Evolutionary conservation across 1,140 invertebrate species (phyloP), one percentile per base, ranked within the genome.

Genomic region (Orchesella cincta): DNA sequence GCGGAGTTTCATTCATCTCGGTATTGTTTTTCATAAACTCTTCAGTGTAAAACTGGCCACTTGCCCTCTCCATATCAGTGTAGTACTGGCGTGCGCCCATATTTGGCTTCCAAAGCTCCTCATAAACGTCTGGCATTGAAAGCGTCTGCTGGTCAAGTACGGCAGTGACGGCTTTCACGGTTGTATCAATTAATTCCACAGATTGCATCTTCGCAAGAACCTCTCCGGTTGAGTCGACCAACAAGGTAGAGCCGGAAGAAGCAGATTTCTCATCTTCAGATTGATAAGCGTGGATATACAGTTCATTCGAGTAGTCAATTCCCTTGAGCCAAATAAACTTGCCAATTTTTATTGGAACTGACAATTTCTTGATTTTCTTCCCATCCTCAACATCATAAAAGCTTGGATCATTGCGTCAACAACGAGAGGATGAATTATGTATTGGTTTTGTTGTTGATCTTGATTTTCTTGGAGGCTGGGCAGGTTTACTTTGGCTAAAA

Each of bases 391-490:
- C 12, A 36, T 1, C 36, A 77, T 76, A 54, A 76, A 71, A 16
- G 79, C 64, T 35, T 80, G 79, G 33, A 80, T 74, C 52, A 77
- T 77, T 0, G 76, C 79, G 34, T 80, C 79, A 18, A 80, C n/a
- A 20, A 78, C 51, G 1, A 80, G 46, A 1, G 79, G 79, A 46
- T 80, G 79, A 0, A 67, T 35, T 2, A 76, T 72, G 52, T 77
- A 80, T 0, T 76, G 31, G 26, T 26, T 0, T 1, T 67, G 14
- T 29, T 70, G 46, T 26, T 39, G 64, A 16, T 67, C 76, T 1
- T 73, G 76, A n/a, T 75, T 16, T n/a, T n/a, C n/a, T n/a, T n/a
- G n/a, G n/a, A n/a, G n/a, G n/a, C n/a, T n/a, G 3, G 79, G 79
- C 29, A 74, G 12, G 16, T 57, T 64, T 5, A 80, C 74, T 35